These are phyloP conservation scores for Eulemur rubriventer DNA, from an alignment of 2,797 vertebrate genomes.

Conservation along the genomic window DNA sequence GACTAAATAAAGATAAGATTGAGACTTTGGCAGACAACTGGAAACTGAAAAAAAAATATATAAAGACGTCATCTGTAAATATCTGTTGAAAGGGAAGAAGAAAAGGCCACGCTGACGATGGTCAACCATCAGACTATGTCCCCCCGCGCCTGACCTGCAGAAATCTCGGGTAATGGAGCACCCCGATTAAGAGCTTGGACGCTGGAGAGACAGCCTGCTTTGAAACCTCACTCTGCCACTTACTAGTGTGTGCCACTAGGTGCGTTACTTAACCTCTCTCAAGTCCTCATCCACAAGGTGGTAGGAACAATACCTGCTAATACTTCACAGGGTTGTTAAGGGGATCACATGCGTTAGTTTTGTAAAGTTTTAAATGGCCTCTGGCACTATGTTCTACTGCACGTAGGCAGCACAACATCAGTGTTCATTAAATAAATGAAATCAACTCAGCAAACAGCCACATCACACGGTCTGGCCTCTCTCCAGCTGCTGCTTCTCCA, in stretches of 20 bases:
- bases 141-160: not conserved
- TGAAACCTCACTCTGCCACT: not conserved
- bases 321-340: not conserved
- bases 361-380: fast-evolving
- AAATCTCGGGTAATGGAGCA: not conserved
- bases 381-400: not conserved
- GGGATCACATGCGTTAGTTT: not conserved
- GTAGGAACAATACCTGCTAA: too few relatives aligned
- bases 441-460: not conserved
- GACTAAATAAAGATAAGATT: not conserved
- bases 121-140: not conserved
- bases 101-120: not conserved
- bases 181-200: not conserved
- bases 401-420: fast-evolving
- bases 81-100: not conserved
- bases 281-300: not conserved
- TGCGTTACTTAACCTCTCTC: not conserved
- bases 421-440: not conserved
- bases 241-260: fast-evolving
- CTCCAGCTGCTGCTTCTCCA: not conserved
- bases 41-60: not conserved
- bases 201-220: not conserved
- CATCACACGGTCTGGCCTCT: not conserved
- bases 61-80: not conserved
- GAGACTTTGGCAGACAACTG: not conserved